Evolutionary conservation across 2,888 invertebrate genomes (phyloP).

Genomic region (Protonemura montana): DNA sequence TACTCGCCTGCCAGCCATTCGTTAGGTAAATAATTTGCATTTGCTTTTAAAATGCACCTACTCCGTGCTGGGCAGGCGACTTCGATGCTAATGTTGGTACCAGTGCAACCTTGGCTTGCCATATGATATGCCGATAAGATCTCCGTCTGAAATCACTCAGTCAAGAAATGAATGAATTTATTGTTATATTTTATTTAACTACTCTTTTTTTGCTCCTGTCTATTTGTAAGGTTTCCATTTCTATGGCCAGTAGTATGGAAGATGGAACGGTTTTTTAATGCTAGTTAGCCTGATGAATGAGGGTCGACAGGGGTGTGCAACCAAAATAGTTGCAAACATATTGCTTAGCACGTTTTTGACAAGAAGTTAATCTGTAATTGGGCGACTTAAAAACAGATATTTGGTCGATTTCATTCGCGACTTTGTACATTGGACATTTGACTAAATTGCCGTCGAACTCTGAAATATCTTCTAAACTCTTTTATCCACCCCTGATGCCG

Average conservation of each 20-base stretch:
- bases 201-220: not conserved
- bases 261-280: not conserved
- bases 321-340: not conserved
- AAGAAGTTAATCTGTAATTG: not conserved
- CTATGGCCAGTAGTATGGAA: not conserved
- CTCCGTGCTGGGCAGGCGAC: not conserved
- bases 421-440: not conserved
- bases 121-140: constrained; percentile 14
- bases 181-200: constrained; percentile 13
- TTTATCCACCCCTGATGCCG: not conserved
- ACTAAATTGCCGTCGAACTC: too few species aligned
- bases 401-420: not conserved
- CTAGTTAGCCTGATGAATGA: not conserved
- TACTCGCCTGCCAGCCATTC: not conserved
- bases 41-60: not conserved
- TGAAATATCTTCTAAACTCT: not conserved
- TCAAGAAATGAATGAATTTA: constrained; percentile 25
- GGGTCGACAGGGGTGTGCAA: not conserved
- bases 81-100: not conserved
- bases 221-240: constrained; percentile 1
- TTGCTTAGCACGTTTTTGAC: too few species aligned
- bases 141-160: not conserved
- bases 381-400: not conserved
- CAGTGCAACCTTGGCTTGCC: not conserved
- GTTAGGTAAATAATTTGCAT: not conserved